phyloP scores from a whole-genome alignment of 2,797 vertebrate genomes.

The Phyllotis vaccarum region DNA sequence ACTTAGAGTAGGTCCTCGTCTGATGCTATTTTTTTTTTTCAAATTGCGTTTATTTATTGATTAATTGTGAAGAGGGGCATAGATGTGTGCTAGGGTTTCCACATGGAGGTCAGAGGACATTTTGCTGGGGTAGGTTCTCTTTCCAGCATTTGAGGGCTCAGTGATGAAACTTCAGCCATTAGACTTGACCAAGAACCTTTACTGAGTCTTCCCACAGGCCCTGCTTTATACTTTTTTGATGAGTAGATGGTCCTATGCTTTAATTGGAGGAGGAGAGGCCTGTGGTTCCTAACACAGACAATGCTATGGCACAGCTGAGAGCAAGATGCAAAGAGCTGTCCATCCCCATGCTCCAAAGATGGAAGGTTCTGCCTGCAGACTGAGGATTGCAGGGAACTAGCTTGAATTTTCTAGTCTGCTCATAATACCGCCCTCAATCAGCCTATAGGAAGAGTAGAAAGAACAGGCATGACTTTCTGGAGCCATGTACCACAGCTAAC shows the following conservation, averaged over 20 bases:
- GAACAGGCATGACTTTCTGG: background rate
- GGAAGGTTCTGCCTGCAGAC: background rate
- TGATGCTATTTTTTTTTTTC: background rate
- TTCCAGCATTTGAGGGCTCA: background rate
- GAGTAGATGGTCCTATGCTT: background rate
- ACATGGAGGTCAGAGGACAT: background rate
- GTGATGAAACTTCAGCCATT: background rate
- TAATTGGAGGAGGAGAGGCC: background rate
- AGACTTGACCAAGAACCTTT: background rate
- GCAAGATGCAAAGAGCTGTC: background rate
- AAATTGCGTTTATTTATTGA: background rate
- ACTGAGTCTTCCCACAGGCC: background rate
- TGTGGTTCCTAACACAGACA: background rate
- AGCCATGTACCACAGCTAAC: background rate
- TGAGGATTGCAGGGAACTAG: background rate
- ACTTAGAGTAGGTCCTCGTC: background rate
- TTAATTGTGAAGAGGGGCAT: background rate
- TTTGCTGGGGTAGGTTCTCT: background rate
- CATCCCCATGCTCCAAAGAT: background rate
- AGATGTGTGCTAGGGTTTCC: background rate
- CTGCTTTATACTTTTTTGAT: background rate
- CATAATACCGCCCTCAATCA: background rate
- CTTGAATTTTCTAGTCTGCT: background rate
- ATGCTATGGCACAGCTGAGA: background rate
- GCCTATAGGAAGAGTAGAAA: background rate